phyloP scores from a whole-genome alignment of 2,797 vertebrate species.

The Sus cebifrons region DNA sequence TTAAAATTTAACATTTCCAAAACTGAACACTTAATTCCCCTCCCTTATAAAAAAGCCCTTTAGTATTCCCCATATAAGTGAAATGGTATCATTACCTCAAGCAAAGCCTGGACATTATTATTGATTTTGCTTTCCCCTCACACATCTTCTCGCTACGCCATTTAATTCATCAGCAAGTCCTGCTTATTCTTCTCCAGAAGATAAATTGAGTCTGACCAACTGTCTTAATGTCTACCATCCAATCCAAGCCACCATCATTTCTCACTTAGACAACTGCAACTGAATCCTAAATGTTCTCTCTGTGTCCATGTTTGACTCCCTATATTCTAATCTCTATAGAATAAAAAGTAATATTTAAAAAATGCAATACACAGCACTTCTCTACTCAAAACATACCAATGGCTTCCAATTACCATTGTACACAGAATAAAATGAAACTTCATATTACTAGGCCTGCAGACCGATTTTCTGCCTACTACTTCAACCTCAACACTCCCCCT shows the following conservation, averaged over 20 bases:
- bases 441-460: background rate
- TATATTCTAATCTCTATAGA: background rate
- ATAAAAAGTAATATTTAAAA: constrained; percentile 34
- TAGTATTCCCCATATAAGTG: background rate
- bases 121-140: background rate
- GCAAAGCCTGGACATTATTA: constrained; percentile 29
- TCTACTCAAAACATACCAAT: background rate
- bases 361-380: background rate
- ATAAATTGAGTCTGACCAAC: background rate
- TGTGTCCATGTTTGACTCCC: background rate
- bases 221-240: background rate
- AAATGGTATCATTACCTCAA: constrained; percentile 30
- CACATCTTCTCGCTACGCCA: background rate
- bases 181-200: background rate
- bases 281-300: constrained; percentile 3
- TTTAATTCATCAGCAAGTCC: constrained; percentile 1
- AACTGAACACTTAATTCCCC: background rate
- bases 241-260: background rate
- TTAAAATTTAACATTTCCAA: constrained; percentile 24
- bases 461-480: constrained; percentile 14
- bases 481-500: background rate
- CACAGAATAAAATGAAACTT: constrained; percentile 1
- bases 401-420: background rate
- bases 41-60: background rate
- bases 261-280: background rate